Conservation (phyloP, 2,113 vertebrate genomes). For the Etheostoma spectabile region DNA sequence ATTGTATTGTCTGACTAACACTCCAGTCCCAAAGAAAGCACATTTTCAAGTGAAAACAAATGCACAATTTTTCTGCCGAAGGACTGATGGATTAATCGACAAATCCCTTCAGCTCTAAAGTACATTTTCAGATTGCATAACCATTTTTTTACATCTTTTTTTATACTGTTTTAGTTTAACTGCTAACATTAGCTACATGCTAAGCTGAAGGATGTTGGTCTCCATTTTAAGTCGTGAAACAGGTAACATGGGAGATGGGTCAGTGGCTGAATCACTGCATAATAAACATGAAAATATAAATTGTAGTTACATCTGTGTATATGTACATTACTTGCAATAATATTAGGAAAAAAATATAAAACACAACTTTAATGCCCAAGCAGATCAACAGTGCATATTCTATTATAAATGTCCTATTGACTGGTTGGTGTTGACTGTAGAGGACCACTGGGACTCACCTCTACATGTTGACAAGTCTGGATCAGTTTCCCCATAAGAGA, state of each 20-base stretch:
- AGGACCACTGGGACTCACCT: slow-evolving; percentile 85
- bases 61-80: not conserved
- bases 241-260: not conserved
- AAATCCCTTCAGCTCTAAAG: not conserved
- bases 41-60: not conserved
- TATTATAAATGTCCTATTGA: not conserved
- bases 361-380: not conserved
- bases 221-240: not conserved
- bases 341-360: not conserved
- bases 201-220: slow-evolving; percentile 16
- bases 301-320: not conserved
- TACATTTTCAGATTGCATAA: not conserved
- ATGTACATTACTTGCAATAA: not conserved
- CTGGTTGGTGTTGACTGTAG: not conserved
- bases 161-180: not conserved
- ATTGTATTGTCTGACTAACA: not conserved
- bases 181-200: slow-evolving; percentile 22
- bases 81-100: not conserved
- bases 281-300: not conserved
- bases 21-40: not conserved
- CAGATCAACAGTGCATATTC: not conserved
- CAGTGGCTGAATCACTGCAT: not conserved
- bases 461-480: slow-evolving; percentile 96
- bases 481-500: slow-evolving; percentile 95
- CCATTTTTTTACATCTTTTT: too few species aligned